Percentiles rank a stretch among this genome's conserved stretches.
Conservation (phyloP, 2,113 vertebrate species). For the Odontesthes bonariensis region DNA sequence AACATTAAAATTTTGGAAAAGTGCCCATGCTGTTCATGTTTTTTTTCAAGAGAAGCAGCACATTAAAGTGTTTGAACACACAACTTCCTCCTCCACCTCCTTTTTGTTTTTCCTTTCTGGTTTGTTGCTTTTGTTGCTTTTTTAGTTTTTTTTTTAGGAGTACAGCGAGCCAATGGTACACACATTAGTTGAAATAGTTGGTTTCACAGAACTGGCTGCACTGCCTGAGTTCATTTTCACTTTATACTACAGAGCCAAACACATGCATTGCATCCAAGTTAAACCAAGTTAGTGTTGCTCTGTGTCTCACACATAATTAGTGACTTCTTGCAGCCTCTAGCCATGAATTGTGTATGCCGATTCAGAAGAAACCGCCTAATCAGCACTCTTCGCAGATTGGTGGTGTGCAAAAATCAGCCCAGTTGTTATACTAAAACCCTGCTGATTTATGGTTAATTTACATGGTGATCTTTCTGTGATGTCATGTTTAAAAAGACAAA, state of each 20-base stretch:
- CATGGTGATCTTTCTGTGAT: no score
- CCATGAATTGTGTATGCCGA: slow-evolving; percentile 49
- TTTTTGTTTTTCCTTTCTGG: no score
- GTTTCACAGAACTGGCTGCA: slow-evolving; percentile 10
- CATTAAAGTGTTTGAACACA: no score
- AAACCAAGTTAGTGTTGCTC: slow-evolving; percentile 37
- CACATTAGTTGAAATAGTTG: slow-evolving; percentile 27
- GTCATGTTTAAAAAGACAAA: no score
- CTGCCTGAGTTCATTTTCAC: slow-evolving; percentile 18
- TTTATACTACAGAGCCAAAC: slow-evolving; percentile 46
- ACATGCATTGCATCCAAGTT: slow-evolving; percentile 40
- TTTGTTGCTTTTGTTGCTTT: no score
- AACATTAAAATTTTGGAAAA: neutral
- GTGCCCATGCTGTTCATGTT: neutral
- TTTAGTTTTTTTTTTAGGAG: neutral
- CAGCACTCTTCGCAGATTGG: slow-evolving; percentile 31
- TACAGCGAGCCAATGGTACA: slow-evolving; percentile 1
- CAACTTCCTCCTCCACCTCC: no score
- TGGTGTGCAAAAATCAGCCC: slow-evolving; percentile 25
- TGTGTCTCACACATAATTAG: slow-evolving; percentile 52
- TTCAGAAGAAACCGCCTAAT: slow-evolving; percentile 42
- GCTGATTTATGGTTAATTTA: slow-evolving; percentile 22
- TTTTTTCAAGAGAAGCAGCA: neutral
- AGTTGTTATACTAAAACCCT: slow-evolving; percentile 27
- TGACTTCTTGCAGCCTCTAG: slow-evolving; percentile 56